Base-by-base conservation (phyloP, 2,888 invertebrate genomes). In the Celastrina argiolus region DNA sequence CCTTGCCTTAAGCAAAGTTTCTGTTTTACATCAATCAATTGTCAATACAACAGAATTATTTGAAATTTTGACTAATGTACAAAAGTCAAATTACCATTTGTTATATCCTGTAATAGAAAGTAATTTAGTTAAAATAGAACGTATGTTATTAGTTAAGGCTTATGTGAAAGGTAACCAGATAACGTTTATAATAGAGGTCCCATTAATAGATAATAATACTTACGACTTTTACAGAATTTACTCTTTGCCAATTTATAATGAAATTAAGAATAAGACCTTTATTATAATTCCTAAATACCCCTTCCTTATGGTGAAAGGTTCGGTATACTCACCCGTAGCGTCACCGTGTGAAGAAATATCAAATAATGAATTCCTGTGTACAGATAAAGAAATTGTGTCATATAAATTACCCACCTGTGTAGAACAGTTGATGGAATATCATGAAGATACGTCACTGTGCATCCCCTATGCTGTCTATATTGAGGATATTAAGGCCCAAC, bases 71-170 rank as follows among this genome's bases (percentile, higher is more conserved):
- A 56, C 56, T n/a, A 10, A 56, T 63, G 67, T 51, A 26, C 64
- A 61, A 66, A 31, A 58, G 61, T 56, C 28, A 63, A 69, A 56
- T 56, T 69, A 66, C 69, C 64, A 36, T 63, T 70, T 66, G 63
- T 66, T 34, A 73, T 68, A 64, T 66, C 56, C 66, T n/a, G 63
- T 56, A 56, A 66, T 14, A 22, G 7, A 22, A 12, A 51, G 67
- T 56, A 73, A 72, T 59, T 28, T 72, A 39, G 58, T 74, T 18
- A 72, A 71, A 41, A 67, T 71, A 56, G 69, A 72, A 64, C 58
- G 67, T 16, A 68, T 65, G 18, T 69, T 72, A 51, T 66, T 41
- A 10, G 26, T 74, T 58, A 71, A 70, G 63, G 69, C 69, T 1
- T 71, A 72, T 61, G 56, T 66, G 34, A 72, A 69, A 56, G 63